Base-by-base conservation (phyloP, 2,113 vertebrate genomes). In the Butorides virescens region DNA sequence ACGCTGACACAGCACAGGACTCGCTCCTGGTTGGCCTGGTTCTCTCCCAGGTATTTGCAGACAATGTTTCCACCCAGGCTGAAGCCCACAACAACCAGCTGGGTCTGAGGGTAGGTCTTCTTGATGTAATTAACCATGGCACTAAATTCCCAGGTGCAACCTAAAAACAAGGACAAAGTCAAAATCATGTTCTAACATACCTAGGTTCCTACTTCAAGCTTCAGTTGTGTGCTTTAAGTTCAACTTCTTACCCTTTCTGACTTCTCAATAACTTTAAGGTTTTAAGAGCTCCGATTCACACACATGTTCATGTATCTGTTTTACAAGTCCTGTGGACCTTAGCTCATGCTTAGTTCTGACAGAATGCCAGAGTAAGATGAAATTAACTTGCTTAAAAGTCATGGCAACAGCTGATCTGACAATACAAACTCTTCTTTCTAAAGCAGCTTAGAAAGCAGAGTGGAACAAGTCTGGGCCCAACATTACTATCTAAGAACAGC, bases 21-120 rank as follows among this genome's bases (percentile, higher is more conserved):
- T 61, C 98, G 97, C 55, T 99, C 99, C 97, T 99, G 99, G 98
- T 99, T 99, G 46, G 95, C 96, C 67, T 96, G 98, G 91, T 97
- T 99, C 98, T 99, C 99, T 12, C 99, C 99, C 96, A 99, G 94
- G 94, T 99, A 99, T 93, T 99, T 99, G 95, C 99, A 99, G 23
- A 99, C 99, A 4, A 99, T 99, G 97, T 99, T 99, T 34, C 99
- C 99, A 4, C 99, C 99, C 70, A 99, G 98, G 94, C 99, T 99
- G 97, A 99, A 99, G 93, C 99, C 99, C 82, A 99, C 99, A 1
- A 99, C 99, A 1, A 99, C 98, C 82, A 99, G 97, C 95, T 99
- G 98, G 42, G 98, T 99, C 91, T 99, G 98, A 58, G 98, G 98
- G 66, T 98, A 99, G 0, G 98, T 96, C 97, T 99, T 99, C 98